Evolutionary conservation across 2,113 vertebrate genomes (phyloP), one percentile per base, ranked within the genome.

Genomic region (Carassius carassius): DNA sequence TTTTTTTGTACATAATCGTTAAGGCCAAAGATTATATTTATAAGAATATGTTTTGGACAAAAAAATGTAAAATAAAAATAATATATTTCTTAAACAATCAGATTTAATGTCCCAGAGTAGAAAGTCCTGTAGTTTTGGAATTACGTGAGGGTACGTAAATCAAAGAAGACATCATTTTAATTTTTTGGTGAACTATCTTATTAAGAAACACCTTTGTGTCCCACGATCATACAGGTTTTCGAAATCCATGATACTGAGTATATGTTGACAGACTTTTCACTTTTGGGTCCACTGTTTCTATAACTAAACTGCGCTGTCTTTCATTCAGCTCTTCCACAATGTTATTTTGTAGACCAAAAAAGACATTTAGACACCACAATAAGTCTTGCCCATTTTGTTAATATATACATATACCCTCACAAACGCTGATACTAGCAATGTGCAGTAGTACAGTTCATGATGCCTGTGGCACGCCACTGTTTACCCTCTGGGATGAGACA

Each of bases 401-500:
- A 23, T 25, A 82, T 77, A 81, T 82, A 58, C 17, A 58, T 19
- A 70, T 81, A 83, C 25, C 8, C 65, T 56, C 13, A 37, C 25
- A 81, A 70, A 29, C 17, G 19, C 67, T 67, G 76, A 73, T 56
- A 37, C 51, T 49, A 25, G 69, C 77, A 63, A 35, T 81, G 19
- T 85, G 75, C 74, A 81, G 75, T 47, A 67, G 75, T 49, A 62
- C 75, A 85, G 74, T 87, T 69, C 21, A 58, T 77, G 60, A 72
- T 41, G 35, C 76, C 72, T 41, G 78, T 72, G 62, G 81, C 75
- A 87, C 62, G 63, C 86, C 63, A 78, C 83, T 85, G 81, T 89
- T 85, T 85, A 86, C 72, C 77, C 83, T 37, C 81, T 37, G 84
- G 80, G 86, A 29, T 65, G 67, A 60, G 23, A 60, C 69, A 63